A percentile compares a stretch with the other conserved stretches of the same genome.
These are phyloP conservation scores for Junco hyemalis DNA, from an alignment of 2,113 vertebrate species.

Conservation along the genomic window DNA sequence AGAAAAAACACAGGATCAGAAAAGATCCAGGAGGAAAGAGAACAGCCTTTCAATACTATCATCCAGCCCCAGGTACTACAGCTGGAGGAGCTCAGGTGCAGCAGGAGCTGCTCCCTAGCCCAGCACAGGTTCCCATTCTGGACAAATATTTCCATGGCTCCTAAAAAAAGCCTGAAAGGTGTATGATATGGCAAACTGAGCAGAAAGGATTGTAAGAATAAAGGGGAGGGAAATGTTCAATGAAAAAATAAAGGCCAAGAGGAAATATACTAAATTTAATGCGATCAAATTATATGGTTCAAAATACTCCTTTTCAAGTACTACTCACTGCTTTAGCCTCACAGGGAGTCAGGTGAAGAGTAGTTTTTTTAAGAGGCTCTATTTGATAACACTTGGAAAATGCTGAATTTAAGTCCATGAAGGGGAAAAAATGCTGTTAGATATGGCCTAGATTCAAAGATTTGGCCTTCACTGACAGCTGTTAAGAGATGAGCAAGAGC, in stretches of 20 bases:
- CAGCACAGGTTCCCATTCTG: not conserved
- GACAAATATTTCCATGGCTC: not conserved
- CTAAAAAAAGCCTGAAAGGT: not conserved
- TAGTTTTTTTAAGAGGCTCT: not conserved
- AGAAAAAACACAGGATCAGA: rapidly evolving
- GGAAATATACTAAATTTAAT: not conserved
- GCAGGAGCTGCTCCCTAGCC: not conserved
- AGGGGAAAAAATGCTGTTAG: not conserved
- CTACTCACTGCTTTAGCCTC: not conserved
- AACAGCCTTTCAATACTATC: not conserved
- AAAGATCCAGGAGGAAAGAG: not conserved
- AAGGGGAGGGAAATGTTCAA: rapidly evolving
- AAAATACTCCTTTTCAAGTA: not conserved
- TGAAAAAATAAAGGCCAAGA: not conserved
- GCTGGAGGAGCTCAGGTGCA: not conserved
- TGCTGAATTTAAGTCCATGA: not conserved
- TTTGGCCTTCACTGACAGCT: not conserved
- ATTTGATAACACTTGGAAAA: not conserved
- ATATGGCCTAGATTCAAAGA: not conserved
- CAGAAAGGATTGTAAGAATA: not conserved
- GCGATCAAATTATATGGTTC: not conserved
- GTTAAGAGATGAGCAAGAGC: not conserved
- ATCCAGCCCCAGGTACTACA: not conserved
- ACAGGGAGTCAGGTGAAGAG: not conserved
- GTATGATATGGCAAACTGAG: rapidly evolving